These are phyloP conservation scores for Agrochola circellaris DNA, from an alignment of 2,888 invertebrate species.

Conservation along the genomic window DNA sequence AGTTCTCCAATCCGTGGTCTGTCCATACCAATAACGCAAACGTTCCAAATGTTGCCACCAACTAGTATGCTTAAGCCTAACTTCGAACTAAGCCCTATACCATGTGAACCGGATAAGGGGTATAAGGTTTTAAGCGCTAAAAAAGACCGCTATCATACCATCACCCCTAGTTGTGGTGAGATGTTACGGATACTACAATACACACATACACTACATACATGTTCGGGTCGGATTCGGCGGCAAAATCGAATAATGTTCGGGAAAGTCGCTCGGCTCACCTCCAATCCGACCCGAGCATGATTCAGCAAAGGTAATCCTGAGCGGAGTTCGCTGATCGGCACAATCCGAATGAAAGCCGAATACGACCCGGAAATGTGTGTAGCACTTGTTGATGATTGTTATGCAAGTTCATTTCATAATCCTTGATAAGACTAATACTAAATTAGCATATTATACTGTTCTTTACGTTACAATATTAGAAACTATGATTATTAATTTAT, in stretches of 20 bases:
- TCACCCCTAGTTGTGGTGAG: conserved; percentile 80
- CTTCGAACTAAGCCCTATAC: conserved; percentile 68
- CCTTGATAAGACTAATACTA: neutral
- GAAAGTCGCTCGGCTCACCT: neutral
- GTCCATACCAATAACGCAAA: conserved; percentile 79
- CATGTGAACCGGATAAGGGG: conserved; percentile 42
- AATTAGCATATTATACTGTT: neutral
- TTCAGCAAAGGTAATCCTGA: too few species aligned
- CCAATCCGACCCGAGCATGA: neutral
- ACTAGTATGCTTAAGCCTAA: conserved; percentile 43
- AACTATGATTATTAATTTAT: neutral
- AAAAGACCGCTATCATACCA: conserved; percentile 77
- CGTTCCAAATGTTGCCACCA: conserved; percentile 79
- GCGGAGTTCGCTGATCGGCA: neutral
- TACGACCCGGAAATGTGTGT: neutral
- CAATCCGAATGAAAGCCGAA: too few species aligned
- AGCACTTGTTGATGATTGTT: neutral
- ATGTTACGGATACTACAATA: conserved; percentile 18
- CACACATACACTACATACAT: neutral
- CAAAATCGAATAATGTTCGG: neutral
- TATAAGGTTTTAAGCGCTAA: conserved; percentile 75
- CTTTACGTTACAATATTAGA: neutral
- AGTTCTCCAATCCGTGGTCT: conserved; percentile 59
- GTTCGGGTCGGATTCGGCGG: neutral
- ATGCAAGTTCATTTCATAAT: neutral